Percentiles rank a stretch among this genome's conserved stretches.
These are phyloP conservation scores for Xanthia togata DNA, from an alignment of 2,888 invertebrate species.

Conservation along the genomic window DNA sequence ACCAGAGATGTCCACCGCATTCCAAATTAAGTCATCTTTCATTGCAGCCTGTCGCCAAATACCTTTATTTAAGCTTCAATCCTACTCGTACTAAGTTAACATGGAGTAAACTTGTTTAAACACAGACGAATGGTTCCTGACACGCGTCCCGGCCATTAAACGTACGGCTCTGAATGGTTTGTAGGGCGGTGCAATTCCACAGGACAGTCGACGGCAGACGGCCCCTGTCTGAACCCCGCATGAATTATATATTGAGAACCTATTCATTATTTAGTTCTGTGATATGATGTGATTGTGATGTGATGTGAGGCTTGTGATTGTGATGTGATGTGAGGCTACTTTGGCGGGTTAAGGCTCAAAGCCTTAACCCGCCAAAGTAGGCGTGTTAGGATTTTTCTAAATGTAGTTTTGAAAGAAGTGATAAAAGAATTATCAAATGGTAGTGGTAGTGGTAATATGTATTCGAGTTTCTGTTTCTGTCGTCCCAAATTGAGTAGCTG, in stretches of 20 bases:
- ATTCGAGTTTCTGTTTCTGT: background rate
- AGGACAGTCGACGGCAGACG: constrained; percentile 3
- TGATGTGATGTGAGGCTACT: too few relatives aligned
- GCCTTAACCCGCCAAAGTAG: too few relatives aligned
- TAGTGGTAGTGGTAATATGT: too few relatives aligned
- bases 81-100: constrained; percentile 18
- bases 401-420: background rate
- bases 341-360: background rate
- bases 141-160: constrained; percentile 38
- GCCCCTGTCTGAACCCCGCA: constrained; percentile 1
- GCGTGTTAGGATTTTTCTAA: background rate
- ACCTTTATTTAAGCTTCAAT: constrained; percentile 12
- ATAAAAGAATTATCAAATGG: background rate
- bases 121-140: constrained; percentile 21
- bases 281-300: too few relatives aligned
- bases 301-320: too few relatives aligned
- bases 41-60: background rate
- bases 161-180: constrained; percentile 40
- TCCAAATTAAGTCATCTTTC: background rate
- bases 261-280: background rate
- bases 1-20: background rate
- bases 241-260: constrained; percentile 2
- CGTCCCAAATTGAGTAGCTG: background rate
- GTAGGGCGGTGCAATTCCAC: constrained; percentile 39
- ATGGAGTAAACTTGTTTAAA: constrained; percentile 30